Percentiles rank a stretch among this genome's conserved stretches.
Conservation (phyloP, 92 coral and sea anemone species). For the Epizoanthus ramosus region DNA sequence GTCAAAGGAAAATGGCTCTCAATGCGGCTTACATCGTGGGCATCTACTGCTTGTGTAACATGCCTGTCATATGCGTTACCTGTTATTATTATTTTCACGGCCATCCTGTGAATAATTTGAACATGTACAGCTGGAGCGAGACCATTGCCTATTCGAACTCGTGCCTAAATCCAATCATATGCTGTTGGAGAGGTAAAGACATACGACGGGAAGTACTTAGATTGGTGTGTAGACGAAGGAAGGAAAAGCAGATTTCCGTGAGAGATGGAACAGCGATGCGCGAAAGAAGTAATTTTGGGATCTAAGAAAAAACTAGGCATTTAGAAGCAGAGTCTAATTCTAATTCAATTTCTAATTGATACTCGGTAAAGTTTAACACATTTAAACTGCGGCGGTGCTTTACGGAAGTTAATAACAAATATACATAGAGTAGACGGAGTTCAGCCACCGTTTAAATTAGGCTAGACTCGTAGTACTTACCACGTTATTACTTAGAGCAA, state of each 20-base stretch:
- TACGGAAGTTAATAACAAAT: too few species aligned
- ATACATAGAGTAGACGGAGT: too few species aligned
- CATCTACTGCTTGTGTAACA: slow-evolving; percentile 67
- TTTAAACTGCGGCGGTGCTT: too few species aligned
- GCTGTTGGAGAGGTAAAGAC: slow-evolving; percentile 70
- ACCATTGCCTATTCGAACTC: slow-evolving; percentile 76
- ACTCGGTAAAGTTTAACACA: too few species aligned
- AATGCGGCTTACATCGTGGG: slow-evolving; percentile 81
- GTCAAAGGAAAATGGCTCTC: slow-evolving; percentile 67
- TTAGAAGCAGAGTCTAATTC: not conserved
- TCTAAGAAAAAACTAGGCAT: not conserved
- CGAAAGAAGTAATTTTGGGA: not conserved
- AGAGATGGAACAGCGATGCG: slow-evolving; percentile 3
- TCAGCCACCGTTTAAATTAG: too few species aligned
- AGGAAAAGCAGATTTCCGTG: not conserved
- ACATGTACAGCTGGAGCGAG: slow-evolving; percentile 78
- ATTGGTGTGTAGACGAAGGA: not conserved
- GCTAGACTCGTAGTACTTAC: too few species aligned
- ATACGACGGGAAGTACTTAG: slow-evolving; percentile 45
- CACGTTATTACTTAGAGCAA: too few species aligned
- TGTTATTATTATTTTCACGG: slow-evolving; percentile 60
- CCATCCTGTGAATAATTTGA: slow-evolving; percentile 48
- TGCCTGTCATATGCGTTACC: slow-evolving; percentile 68
- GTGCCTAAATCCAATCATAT: slow-evolving; percentile 72
- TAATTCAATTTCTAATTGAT: too few species aligned